Conservation (phyloP, 2,113 vertebrate species). For the Tonatia bakeri region DNA sequence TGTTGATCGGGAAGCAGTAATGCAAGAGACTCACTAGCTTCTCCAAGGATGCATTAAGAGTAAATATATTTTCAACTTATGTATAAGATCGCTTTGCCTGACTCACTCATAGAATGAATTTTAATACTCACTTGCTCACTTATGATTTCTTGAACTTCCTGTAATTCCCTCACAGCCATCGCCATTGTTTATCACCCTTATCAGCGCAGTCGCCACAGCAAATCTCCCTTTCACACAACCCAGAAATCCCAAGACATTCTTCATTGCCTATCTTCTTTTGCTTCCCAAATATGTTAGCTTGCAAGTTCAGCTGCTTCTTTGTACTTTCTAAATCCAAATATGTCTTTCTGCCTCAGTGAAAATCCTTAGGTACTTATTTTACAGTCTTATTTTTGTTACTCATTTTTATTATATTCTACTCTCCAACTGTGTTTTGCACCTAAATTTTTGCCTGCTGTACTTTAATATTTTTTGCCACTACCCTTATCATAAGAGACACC, state of each 20-base stretch:
- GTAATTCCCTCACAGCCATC: not conserved
- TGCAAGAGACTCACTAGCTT: not conserved
- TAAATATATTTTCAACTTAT: not conserved
- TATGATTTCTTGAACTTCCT: slow-evolving; percentile 13
- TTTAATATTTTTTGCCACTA: not conserved
- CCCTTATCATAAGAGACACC: not conserved
- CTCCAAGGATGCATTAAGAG: not conserved
- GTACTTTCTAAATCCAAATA: slow-evolving; percentile 2
- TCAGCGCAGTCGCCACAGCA: not conserved
- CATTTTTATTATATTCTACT: not conserved
- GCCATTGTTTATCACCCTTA: slow-evolving; percentile 12
- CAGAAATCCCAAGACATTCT: not conserved
- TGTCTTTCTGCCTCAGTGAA: slow-evolving; percentile 13
- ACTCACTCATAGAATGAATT: slow-evolving; percentile 24
- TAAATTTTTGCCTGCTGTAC: not conserved
- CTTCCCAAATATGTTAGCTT: not conserved
- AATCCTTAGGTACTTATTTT: slow-evolving; percentile 19
- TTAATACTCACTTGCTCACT: slow-evolving; percentile 4
- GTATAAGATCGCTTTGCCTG: not conserved
- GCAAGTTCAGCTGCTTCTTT: not conserved
- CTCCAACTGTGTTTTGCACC: not conserved
- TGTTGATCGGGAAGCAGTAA: not conserved
- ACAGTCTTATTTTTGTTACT: not conserved
- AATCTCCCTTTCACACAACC: not conserved
- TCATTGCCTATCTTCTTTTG: not conserved